These are phyloP conservation scores for Bombus fervidus DNA, from an alignment of 1,140 invertebrate species.

Conservation along the genomic window DNA sequence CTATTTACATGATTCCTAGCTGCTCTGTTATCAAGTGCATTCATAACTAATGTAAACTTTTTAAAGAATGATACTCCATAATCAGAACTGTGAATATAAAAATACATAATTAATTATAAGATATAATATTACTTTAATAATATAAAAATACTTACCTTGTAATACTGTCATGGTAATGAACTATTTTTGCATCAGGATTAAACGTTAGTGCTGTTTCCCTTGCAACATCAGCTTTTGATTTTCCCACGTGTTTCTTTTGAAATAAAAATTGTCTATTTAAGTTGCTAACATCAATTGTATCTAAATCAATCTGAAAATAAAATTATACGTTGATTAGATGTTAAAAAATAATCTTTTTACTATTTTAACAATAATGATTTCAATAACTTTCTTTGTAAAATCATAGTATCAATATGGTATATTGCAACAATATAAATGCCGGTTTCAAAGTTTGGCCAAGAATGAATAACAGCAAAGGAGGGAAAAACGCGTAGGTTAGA, in stretches of 20 bases:
- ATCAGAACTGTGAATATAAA: conserved; percentile 87
- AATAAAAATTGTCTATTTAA: conserved; percentile 99
- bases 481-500: conserved; percentile 39
- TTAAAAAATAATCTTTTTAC: not conserved
- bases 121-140: not conserved
- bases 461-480: not conserved
- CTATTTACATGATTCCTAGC: conserved; percentile 99
- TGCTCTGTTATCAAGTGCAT: conserved; percentile 98
- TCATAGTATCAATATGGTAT: not conserved
- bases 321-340: not conserved
- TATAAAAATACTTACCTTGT: conserved; percentile 87
- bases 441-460: not conserved
- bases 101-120: conserved; percentile 2
- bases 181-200: conserved; percentile 94
- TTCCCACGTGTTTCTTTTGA: conserved; percentile 98
- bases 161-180: conserved; percentile 96
- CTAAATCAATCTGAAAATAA: conserved; percentile 96
- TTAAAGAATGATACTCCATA: conserved; percentile 97
- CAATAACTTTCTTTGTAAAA: not conserved
- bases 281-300: conserved; percentile 99
- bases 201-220: conserved; percentile 94
- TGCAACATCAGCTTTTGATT: conserved; percentile 96
- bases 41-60: conserved; percentile 96
- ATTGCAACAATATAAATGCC: not conserved
- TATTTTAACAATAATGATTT: not conserved